phyloP scores from a whole-genome alignment of 2,797 vertebrate species.

The Ptychadena robeensis region DNA sequence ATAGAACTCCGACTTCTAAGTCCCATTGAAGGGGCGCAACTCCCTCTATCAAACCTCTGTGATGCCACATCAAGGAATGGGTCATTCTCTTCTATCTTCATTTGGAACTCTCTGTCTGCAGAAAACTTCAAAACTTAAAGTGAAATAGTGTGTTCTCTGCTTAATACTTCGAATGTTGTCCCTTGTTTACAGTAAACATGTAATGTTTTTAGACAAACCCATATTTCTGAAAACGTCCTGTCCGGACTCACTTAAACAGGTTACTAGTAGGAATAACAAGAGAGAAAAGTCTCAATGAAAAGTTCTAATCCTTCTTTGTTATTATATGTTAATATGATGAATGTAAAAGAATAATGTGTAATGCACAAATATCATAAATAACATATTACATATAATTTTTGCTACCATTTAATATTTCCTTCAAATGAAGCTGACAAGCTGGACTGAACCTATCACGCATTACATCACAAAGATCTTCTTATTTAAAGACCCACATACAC shows the following conservation, averaged over 20 bases:
- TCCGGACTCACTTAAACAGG: not conserved
- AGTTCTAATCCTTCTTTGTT: no score
- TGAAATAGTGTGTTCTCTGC: not conserved
- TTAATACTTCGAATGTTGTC: not conserved
- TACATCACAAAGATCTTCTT: no score
- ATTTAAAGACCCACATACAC: no score
- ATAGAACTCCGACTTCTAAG: slow-evolving; percentile 11
- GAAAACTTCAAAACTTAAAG: not conserved
- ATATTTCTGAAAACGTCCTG: not conserved
- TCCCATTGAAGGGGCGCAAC: not conserved
- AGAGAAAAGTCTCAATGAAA: no score
- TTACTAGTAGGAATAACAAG: not conserved
- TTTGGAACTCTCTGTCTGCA: slow-evolving; percentile 1
- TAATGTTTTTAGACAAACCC: not conserved
- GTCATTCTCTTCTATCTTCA: slow-evolving; percentile 38
- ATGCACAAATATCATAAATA: no score
- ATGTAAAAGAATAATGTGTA: no score
- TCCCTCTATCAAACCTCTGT: slow-evolving; percentile 2
- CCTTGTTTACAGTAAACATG: slow-evolving; percentile 32
- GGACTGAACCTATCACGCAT: no score
- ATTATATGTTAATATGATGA: no score
- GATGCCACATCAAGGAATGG: slow-evolving; percentile 3
- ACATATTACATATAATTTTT: no score
- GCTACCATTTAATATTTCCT: no score
- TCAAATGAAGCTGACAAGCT: no score